Evolutionary conservation across 35 echinoderm and acorn worm species (phyloP).

Genomic region (Lytechinus variegatus): DNA sequence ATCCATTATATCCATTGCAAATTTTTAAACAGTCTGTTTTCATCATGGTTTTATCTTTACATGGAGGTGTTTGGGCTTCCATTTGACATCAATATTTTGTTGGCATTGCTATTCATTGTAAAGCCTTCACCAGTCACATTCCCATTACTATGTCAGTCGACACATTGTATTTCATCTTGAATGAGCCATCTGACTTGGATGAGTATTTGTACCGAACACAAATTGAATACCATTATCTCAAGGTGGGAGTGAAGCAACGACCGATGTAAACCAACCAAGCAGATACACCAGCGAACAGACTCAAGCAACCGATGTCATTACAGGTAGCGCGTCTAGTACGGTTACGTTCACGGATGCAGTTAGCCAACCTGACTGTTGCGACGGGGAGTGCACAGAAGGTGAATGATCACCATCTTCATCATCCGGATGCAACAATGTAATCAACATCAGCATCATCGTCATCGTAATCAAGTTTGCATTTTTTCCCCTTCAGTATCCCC

Average conservation of each 20-base stretch:
- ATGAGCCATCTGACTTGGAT: neutral
- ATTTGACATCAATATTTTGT: too few species aligned
- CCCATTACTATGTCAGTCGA: neutral
- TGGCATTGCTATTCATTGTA: neutral
- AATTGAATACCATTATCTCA: neutral
- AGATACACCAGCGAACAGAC: neutral
- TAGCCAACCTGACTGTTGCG: neutral
- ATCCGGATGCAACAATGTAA: neutral
- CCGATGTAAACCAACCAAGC: neutral
- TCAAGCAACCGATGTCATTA: neutral
- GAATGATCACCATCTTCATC: neutral
- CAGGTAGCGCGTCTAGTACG: neutral
- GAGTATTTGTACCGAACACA: neutral
- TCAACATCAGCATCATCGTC: neutral
- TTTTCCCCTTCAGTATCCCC: neutral
- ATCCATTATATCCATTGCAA: too few species aligned
- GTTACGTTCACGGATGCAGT: neutral
- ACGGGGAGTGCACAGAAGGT: constrained; percentile 15
- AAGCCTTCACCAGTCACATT: neutral
- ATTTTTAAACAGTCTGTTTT: too few species aligned
- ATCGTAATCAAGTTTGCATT: neutral
- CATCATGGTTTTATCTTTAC: too few species aligned
- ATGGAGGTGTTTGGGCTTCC: too few species aligned
- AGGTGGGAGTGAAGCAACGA: neutral
- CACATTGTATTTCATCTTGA: neutral